Conservation (phyloP, 2,797 vertebrate genomes). For the Falco berigora region DNA sequence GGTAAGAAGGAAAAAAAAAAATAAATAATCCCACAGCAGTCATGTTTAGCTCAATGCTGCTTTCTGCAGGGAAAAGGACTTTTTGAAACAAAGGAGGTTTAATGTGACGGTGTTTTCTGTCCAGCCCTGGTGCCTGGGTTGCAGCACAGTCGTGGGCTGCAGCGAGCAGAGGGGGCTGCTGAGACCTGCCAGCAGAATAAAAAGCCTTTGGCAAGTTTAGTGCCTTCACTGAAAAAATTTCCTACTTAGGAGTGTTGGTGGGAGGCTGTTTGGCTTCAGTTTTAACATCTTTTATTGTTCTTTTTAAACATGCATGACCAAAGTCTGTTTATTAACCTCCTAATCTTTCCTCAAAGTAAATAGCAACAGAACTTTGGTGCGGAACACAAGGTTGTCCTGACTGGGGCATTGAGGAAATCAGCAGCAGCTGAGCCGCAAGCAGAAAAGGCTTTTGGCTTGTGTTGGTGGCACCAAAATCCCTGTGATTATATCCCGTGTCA, state of each 20-base stretch:
- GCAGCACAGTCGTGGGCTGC: neutral
- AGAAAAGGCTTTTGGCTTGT: neutral
- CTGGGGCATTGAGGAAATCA: neutral
- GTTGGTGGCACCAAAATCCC: neutral
- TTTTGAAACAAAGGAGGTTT: neutral
- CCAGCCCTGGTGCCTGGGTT: neutral
- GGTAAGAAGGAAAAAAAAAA: neutral
- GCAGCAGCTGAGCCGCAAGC: neutral
- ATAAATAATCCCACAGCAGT: neutral
- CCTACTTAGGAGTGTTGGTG: neutral
- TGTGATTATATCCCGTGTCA: accelerated
- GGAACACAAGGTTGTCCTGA: neutral
- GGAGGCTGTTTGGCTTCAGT: constrained; percentile 20
- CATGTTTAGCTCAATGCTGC: neutral
- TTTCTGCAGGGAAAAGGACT: neutral
- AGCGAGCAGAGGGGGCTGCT: neutral
- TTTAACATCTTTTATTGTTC: constrained; percentile 41
- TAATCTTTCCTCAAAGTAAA: neutral
- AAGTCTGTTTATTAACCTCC: neutral
- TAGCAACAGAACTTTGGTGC: neutral
- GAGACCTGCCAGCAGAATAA: neutral
- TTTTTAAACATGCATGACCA: neutral
- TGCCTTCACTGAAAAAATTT: constrained; percentile 15
- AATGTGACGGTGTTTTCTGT: neutral
- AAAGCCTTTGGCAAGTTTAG: constrained; percentile 20